Evolutionary conservation across 2,797 vertebrate species (phyloP).

Genomic region (Threskiornis aethiopicus): DNA sequence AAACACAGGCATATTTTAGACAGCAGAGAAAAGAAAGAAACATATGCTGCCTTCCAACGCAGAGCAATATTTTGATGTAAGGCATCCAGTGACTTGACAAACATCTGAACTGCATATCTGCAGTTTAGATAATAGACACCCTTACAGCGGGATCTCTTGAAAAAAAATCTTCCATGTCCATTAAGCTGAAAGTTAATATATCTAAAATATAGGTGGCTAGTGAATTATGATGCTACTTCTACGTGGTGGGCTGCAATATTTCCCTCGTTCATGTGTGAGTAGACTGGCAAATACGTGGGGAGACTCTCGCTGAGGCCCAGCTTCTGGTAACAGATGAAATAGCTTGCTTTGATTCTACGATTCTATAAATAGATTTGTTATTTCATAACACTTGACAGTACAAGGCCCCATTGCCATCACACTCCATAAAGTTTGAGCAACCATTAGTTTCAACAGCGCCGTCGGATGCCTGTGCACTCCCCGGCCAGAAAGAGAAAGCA

Average conservation of each 20-base stretch:
- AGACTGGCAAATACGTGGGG: not conserved
- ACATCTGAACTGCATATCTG: not conserved
- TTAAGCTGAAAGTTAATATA: not conserved
- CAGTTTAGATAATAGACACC: not conserved
- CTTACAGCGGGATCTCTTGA: not conserved
- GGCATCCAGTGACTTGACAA: not conserved
- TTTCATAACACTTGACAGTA: rapidly evolving
- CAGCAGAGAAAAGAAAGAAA: not conserved
- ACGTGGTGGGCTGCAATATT: rapidly evolving
- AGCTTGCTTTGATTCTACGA: not conserved
- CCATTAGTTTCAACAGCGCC: not conserved
- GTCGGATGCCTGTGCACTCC: rapidly evolving
- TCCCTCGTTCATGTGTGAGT: rapidly evolving
- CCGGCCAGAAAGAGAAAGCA: not conserved
- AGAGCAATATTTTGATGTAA: not conserved
- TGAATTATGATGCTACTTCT: not conserved
- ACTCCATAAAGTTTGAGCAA: rapidly evolving
- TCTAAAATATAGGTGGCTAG: not conserved
- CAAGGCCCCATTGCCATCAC: not conserved
- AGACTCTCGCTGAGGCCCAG: not conserved
- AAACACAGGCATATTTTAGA: not conserved
- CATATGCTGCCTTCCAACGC: not conserved
- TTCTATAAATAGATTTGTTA: not conserved
- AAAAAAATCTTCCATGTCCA: not conserved
- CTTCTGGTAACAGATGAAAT: not conserved